Percentiles rank a stretch among this genome's conserved stretches.
phyloP scores from a whole-genome alignment of 2,888 invertebrate species.

The Coenonympha arcania region DNA sequence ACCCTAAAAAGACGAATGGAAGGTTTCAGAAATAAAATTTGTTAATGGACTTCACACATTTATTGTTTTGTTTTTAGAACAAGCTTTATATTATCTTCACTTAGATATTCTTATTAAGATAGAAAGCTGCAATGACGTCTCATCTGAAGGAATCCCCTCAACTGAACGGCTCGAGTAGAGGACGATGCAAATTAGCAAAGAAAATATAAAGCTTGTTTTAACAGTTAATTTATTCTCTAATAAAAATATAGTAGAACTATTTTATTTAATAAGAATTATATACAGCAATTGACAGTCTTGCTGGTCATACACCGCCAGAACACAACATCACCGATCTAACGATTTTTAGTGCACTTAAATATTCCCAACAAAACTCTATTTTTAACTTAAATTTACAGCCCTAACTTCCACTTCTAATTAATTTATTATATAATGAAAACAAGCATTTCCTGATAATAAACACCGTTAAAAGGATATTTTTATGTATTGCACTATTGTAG shows the following conservation, averaged over 20 bases:
- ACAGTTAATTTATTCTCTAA: too few relatives aligned
- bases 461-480: slow-evolving; percentile 55
- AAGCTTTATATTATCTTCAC: too few relatives aligned
- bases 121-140: too few relatives aligned
- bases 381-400: slow-evolving; percentile 62
- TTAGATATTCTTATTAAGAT: too few relatives aligned
- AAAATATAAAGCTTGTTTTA: too few relatives aligned
- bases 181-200: too few relatives aligned
- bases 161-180: too few relatives aligned
- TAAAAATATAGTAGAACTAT: slow-evolving; percentile 72
- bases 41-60: slow-evolving; percentile 71
- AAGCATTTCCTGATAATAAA: slow-evolving; percentile 46
- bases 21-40: slow-evolving; percentile 32
- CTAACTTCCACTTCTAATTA: slow-evolving; percentile 35
- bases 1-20: not conserved
- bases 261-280: slow-evolving; percentile 56
- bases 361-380: slow-evolving; percentile 45
- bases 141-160: too few relatives aligned
- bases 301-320: slow-evolving; percentile 60
- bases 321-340: slow-evolving; percentile 49
- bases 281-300: slow-evolving; percentile 74
- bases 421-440: slow-evolving; percentile 36
- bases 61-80: too few relatives aligned
- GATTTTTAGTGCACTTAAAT: slow-evolving; percentile 44
- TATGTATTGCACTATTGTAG: slow-evolving; percentile 64